Evolutionary conservation across 2,797 vertebrate genomes (phyloP), one percentile per base, ranked within the genome.

Genomic region (Furcifer pardalis): DNA sequence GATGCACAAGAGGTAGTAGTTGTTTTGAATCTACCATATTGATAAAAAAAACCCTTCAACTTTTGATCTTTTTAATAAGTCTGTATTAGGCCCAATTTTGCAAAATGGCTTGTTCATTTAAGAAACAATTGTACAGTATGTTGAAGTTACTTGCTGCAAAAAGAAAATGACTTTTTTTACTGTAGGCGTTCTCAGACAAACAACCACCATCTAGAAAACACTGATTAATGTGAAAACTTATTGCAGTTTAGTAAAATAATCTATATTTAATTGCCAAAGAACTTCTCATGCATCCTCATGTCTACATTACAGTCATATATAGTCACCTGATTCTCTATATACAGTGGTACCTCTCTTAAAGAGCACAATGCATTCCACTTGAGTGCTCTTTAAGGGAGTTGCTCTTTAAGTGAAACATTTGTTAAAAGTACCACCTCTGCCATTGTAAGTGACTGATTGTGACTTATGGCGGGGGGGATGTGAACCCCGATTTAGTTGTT

Each of bases 21-120:
- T 23, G 1, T 89, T 85, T 75, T 81, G 84, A 74, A 88, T 82
- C 82, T 87, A 81, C 21, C 80, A 78, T 75, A 88, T 85, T 62
- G 68, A 78, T 69, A 3, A 37, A 37, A 37, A 37, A 84, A 77
- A 37, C 37, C 44, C 9, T 35, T 74, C 42, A 73, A 32, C 44
- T 79, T 46, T 68, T 79, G 10, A 74, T 84, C 32, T 44, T 71
- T 77, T 4, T 66, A n/a, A 7, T 15, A n/a, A 42, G 13, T 56
- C 30, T 65, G 40, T 56, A 73, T 49, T 78, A 78, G 59, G 19
- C 40, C 19, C 35, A 72, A 40, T 71, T 21, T 44, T 68, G 68
- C 15, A n/a, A n/a, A n/a, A 73, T 75, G 42, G 35, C 4, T 40
- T 73, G 25, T 73, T 79, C 32, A 79, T 79, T 83, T 46, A 68